Base-by-base conservation (phyloP, 2,113 vertebrate species). In the Anser cygnoides region DNA sequence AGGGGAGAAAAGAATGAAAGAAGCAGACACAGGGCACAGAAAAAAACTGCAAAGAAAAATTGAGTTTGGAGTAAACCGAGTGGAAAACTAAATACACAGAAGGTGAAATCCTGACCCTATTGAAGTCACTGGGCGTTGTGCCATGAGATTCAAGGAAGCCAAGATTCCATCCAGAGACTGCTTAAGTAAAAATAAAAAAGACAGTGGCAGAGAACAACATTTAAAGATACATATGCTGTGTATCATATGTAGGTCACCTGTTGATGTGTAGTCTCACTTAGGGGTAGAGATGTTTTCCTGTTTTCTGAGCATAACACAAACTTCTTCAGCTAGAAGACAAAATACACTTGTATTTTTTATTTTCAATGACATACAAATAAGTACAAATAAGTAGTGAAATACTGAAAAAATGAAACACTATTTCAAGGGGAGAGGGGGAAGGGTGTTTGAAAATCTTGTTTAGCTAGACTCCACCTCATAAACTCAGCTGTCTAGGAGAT, bases 11-110 rank as follows among this genome's bases (percentile, higher is more conserved):
- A 79, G 68, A 90, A 55, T 9, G 6, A 70, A 89, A 91, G 57
- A 81, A 58, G 28, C 25, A 88, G 71, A 76, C 37, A 63, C 22
- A 74, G 46, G 29, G 10, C 14, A 41, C 6, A 33, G 11, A 61
- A 37, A 33, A 33, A 46, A 67, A 57, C 18, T 9, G 3, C 31
- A 71, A 74, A 21, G 50, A 55, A 67, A 92, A 80, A 91, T 55
- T 20, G n/a, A 89, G 44, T 44, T 85, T 59, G 87, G 77, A 55
- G 46, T 49, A 94, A 96, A 89, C 43, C 0, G 3, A 77, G 43
- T 70, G 87, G 77, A 93, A 96, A 95, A 74, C n/a, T 74, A 94
- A 91, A 92, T 55, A 80, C 10, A 59, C 4, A 6, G 59, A 90
- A 87, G 10, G 26, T 82, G 66, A 91, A 95, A 87, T 80, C 50